Evolutionary conservation across 2,113 vertebrate genomes (phyloP).

Genomic region (Leucoraja erinaceus): DNA sequence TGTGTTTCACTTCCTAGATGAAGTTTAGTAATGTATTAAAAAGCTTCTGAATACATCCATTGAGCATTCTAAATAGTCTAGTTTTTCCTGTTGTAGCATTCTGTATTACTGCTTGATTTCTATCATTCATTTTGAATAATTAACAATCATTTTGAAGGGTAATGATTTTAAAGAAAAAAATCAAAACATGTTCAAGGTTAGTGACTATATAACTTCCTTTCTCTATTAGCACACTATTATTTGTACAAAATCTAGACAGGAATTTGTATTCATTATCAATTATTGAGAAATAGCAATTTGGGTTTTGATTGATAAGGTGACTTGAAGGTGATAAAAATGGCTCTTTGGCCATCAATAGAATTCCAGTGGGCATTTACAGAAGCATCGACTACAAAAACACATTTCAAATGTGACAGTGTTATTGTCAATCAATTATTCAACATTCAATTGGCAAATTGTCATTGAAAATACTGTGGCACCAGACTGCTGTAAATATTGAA

Average conservation of each 20-base stretch:
- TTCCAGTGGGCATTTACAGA: neutral
- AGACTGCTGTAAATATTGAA: neutral
- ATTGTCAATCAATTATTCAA: neutral
- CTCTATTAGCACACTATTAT: neutral
- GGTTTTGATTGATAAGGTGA: neutral
- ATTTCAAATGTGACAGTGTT: neutral
- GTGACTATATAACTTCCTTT: too few relatives aligned
- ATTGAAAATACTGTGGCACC: neutral
- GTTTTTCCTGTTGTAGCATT: too few relatives aligned
- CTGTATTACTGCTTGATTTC: neutral
- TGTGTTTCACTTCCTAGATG: neutral
- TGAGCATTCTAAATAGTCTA: neutral
- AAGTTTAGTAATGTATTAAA: neutral
- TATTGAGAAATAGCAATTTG: neutral
- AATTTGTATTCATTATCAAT: neutral
- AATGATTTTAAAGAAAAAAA: neutral
- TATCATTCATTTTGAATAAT: neutral
- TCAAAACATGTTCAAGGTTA: neutral
- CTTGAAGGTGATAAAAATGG: neutral
- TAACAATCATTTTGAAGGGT: neutral
- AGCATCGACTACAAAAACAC: neutral
- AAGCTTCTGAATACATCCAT: neutral
- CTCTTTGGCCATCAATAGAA: neutral
- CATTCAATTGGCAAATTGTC: neutral
- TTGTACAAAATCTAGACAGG: neutral